Evolutionary conservation across 2,113 vertebrate genomes (phyloP).

Genomic region (Orthochromis malagaraziensis): DNA sequence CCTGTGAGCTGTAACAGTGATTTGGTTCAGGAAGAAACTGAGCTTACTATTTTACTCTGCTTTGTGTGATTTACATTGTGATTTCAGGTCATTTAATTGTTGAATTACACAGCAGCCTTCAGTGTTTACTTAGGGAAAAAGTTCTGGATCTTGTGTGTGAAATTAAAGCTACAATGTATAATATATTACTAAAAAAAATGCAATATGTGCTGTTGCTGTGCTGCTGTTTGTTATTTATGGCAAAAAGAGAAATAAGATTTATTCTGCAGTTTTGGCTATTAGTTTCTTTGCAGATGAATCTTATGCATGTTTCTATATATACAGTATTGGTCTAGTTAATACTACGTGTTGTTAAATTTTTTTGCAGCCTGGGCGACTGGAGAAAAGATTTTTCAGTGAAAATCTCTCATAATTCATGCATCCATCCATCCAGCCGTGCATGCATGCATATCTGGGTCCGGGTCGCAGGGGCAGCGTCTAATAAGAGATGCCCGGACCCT

Average conservation of each 20-base stretch:
- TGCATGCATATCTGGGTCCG: not conserved
- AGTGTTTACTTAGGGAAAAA: not conserved
- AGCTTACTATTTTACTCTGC: not conserved
- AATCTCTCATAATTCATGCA: not conserved
- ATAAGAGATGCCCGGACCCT: not conserved
- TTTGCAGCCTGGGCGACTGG: not conserved
- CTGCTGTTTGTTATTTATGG: not conserved
- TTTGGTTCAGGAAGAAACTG: not conserved
- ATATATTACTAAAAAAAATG: not conserved
- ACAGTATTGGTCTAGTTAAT: not conserved
- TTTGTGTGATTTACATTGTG: not conserved
- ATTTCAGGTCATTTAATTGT: not conserved
- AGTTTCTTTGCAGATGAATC: not conserved
- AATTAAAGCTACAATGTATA: not conserved
- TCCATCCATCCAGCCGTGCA: not conserved
- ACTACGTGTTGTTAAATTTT: not conserved
- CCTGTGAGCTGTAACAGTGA: not conserved
- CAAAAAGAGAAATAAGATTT: not conserved
- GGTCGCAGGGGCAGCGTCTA: not conserved
- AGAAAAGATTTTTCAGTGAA: not conserved
- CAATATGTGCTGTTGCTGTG: not conserved
- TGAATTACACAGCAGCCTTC: not conserved
- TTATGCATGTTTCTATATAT: not conserved
- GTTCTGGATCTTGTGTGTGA: not conserved
- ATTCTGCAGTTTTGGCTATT: not conserved